A percentile compares a stretch with the other conserved stretches of the same genome.
These are phyloP conservation scores for Drosophila orena DNA, from an alignment of 1,140 invertebrate species.

Conservation along the genomic window DNA sequence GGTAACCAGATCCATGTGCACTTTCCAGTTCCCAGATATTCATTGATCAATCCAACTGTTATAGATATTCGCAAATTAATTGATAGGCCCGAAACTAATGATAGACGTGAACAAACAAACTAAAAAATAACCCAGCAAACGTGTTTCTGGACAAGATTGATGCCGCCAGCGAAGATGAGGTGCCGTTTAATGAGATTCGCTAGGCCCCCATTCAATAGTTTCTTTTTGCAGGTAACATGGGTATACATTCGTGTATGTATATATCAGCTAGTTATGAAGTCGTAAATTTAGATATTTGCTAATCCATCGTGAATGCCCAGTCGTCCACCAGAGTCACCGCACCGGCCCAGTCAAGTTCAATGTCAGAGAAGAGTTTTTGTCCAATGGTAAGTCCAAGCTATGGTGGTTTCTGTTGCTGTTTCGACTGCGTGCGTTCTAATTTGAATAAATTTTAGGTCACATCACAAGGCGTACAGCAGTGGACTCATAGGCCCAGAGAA, in stretches of 20 bases:
- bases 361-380: conserved; percentile 49
- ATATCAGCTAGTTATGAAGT: conserved; percentile 1
- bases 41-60: conserved; percentile 42
- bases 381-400: conserved; percentile 9
- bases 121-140: conserved; percentile 60
- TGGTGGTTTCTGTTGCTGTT: not conserved
- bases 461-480: not conserved
- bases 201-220: conserved; percentile 39
- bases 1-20: too few species aligned
- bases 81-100: conserved; percentile 39
- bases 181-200: conserved; percentile 71
- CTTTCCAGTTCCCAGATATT: not conserved
- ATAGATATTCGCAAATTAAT: conserved; percentile 69
- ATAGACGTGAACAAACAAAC: not conserved
- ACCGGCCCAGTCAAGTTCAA: conserved; percentile 68
- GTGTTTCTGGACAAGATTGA: conserved; percentile 36
- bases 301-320: conserved; percentile 14
- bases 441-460: conserved; percentile 79
- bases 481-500: conserved; percentile 26
- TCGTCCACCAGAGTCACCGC: conserved; percentile 15
- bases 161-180: conserved; percentile 28
- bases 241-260: not conserved
- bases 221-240: conserved; percentile 16
- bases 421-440: conserved; percentile 57
- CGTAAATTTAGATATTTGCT: conserved; percentile 44